Conservation (phyloP, 2,113 vertebrate species). For the Microtus oregoni region DNA sequence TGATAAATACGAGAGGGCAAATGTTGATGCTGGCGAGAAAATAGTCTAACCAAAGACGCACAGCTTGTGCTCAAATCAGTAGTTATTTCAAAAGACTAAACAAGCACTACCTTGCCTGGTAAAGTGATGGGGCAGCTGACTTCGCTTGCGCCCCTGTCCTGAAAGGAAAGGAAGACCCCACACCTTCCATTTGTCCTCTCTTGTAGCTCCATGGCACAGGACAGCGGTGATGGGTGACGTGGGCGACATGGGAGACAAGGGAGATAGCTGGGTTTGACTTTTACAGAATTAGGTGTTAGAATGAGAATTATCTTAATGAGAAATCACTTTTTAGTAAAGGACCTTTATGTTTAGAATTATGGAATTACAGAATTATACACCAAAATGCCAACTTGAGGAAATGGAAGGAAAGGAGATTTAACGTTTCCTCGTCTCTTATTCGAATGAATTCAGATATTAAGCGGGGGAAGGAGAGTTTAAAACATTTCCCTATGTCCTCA, state of each 20-base stretch:
- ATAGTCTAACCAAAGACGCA: constrained; percentile 70
- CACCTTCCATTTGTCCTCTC: not conserved
- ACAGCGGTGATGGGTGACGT: not conserved
- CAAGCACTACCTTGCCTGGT: constrained; percentile 22
- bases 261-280: constrained; percentile 11
- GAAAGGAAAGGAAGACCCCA: constrained; percentile 2
- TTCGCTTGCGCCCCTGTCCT: constrained; percentile 43
- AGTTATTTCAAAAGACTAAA: constrained; percentile 58
- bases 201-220: not conserved
- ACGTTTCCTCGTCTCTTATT: constrained; percentile 55
- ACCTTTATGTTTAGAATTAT: constrained; percentile 31
- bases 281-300: not conserved
- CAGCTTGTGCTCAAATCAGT: constrained; percentile 50
- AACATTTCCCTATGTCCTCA: constrained; percentile 32
- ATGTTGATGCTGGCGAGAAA: constrained; percentile 65
- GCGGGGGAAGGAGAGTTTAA: constrained; percentile 34
- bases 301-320: not conserved
- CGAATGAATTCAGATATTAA: constrained; percentile 23
- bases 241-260: not conserved
- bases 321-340: constrained; percentile 14
- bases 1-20: constrained; percentile 60
- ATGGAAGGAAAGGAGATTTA: not conserved
- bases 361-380: constrained; percentile 33
- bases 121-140: constrained; percentile 19
- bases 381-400: constrained; percentile 54